phyloP scores from a whole-genome alignment of 2,888 invertebrate species.

The Cordylochernes scorpioides region DNA sequence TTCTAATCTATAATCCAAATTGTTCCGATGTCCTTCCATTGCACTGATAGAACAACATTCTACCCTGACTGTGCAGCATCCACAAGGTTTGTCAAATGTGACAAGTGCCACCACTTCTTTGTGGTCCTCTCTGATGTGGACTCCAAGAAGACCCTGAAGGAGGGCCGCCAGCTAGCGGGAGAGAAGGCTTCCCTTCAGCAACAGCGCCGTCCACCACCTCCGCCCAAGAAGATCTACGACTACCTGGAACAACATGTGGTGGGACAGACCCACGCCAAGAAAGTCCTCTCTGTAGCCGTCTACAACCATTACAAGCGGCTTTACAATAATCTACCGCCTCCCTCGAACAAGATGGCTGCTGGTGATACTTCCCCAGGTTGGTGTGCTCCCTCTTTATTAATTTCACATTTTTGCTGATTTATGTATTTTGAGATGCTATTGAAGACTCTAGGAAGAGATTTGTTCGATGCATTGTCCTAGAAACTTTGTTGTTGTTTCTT shows the following conservation, averaged over 20 bases:
- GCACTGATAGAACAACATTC: no score
- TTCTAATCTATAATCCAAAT: no score
- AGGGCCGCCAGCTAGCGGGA: constrained; percentile 30
- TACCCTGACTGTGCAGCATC: constrained; percentile 38
- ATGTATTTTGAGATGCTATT: no score
- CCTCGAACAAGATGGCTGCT: no score
- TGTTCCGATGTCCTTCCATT: no score
- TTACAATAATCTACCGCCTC: constrained; percentile 47
- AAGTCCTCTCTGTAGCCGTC: constrained; percentile 85
- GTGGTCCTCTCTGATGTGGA: constrained; percentile 80
- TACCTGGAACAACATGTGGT: constrained; percentile 88
- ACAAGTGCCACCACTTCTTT: constrained; percentile 92
- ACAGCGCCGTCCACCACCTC: constrained; percentile 44
- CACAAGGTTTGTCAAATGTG: constrained; percentile 86
- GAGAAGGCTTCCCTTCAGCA: constrained; percentile 23
- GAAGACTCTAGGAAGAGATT: no score
- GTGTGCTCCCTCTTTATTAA: no score
- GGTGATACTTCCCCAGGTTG: no score
- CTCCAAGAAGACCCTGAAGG: constrained; percentile 56
- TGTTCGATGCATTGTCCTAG: no score
- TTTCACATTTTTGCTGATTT: no score
- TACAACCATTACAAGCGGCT: constrained; percentile 98
- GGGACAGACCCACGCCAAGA: constrained; percentile 89
- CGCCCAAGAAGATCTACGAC: constrained; percentile 83
- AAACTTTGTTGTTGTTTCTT: no score